phyloP scores from a whole-genome alignment of 2,797 vertebrate species.

The Scolopax rusticola region DNA sequence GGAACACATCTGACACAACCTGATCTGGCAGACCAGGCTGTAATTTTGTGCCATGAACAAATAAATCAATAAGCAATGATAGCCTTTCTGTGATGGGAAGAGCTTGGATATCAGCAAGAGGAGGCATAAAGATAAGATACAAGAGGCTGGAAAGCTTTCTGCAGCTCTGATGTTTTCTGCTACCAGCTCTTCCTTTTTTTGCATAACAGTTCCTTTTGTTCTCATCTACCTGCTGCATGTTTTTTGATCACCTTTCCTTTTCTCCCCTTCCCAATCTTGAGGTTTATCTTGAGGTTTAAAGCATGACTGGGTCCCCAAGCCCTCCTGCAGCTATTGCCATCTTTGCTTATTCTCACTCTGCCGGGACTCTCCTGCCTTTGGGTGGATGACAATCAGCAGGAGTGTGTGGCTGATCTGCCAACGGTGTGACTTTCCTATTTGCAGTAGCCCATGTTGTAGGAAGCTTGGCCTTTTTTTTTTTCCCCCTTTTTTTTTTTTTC shows the following conservation, averaged over 20 bases:
- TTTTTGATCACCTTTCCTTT: background rate
- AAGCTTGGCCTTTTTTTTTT: background rate
- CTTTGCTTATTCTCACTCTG: conserved; percentile 3
- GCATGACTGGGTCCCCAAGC: background rate
- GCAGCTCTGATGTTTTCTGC: background rate
- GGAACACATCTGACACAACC: background rate
- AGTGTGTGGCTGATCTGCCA: background rate
- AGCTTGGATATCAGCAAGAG: background rate
- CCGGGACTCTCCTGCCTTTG: fast-evolving
- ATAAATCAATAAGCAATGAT: background rate
- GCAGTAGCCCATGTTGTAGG: background rate
- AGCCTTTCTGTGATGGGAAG: background rate
- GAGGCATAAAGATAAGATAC: background rate
- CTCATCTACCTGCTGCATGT: background rate
- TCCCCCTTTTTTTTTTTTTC: background rate
- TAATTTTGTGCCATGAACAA: background rate
- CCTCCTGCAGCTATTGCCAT: background rate
- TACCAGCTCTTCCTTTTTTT: background rate
- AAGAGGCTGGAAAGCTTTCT: background rate
- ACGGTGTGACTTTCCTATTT: background rate
- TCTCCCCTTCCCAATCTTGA: background rate
- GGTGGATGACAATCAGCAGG: background rate
- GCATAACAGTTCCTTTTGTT: background rate
- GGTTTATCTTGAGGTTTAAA: background rate
- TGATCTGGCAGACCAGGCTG: background rate